A percentile compares a stretch with the other conserved stretches of the same genome.
phyloP scores from a whole-genome alignment of 2,113 vertebrate genomes.

The Murina feae region DNA sequence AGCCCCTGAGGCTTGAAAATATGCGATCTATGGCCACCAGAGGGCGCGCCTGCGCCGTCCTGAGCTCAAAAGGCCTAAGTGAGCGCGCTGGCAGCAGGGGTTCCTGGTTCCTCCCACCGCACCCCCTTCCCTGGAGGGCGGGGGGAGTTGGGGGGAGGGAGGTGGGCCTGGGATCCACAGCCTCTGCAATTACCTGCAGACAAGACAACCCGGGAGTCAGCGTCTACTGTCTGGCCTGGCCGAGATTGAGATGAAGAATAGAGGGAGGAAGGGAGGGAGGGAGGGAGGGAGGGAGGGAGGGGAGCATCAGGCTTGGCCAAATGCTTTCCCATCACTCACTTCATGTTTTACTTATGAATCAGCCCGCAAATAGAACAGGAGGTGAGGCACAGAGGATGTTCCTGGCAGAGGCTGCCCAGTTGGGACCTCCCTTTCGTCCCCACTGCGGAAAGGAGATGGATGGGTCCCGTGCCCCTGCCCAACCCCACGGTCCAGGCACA shows the following conservation, averaged over 20 bases:
- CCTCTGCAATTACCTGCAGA: not conserved
- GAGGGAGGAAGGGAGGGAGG: too few relatives aligned
- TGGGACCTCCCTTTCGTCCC: not conserved
- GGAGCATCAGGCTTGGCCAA: not conserved
- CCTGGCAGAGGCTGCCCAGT: not conserved
- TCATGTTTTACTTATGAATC: not conserved
- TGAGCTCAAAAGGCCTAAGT: fast-evolving
- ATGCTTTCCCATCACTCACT: not conserved
- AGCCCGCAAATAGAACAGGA: not conserved
- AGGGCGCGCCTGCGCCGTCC: not conserved
- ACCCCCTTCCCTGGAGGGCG: too few relatives aligned
- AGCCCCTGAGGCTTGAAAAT: not conserved
- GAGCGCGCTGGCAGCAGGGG: fast-evolving
- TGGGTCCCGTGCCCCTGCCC: not conserved
- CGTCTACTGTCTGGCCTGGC: fast-evolving
- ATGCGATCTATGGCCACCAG: not conserved
- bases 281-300: not conserved
- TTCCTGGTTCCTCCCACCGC: fast-evolving
- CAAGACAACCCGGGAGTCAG: not conserved
- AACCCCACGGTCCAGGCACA: not conserved
- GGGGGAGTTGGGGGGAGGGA: too few relatives aligned
- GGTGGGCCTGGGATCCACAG: fast-evolving
- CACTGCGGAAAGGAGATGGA: not conserved
- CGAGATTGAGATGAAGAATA: not conserved
- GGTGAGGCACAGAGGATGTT: not conserved